A percentile compares a stretch with the other conserved stretches of the same genome.
Conservation (phyloP, 2,888 invertebrate species). For the Smittia aterrima region DNA sequence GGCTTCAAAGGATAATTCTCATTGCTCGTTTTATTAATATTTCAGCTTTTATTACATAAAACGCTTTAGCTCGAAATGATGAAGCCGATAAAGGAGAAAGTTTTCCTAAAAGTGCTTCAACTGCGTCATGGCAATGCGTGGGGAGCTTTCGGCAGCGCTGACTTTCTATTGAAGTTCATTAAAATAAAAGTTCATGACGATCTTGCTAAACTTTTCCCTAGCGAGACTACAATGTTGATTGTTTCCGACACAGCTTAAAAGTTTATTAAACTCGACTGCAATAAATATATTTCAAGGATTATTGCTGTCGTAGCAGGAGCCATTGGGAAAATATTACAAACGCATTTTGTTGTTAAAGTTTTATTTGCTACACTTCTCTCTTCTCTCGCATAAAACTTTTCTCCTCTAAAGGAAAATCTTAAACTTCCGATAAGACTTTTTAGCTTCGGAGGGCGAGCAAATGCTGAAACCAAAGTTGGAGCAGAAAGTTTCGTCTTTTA, state of each 20-base stretch:
- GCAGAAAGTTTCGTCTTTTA: neutral
- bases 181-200: no score
- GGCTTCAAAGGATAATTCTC: neutral
- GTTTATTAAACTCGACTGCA: neutral
- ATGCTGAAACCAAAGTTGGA: neutral
- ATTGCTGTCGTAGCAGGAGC: neutral
- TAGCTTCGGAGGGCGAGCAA: neutral
- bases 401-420: no score
- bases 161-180: no score
- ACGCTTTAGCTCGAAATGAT: no score
- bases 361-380: neutral
- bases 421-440: neutral
- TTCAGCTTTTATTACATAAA: no score
- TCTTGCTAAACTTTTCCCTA: no score
- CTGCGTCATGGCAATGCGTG: no score
- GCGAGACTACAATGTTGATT: no score
- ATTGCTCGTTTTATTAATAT: neutral
- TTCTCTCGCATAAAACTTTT: no score
- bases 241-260: neutral
- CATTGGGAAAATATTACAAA: neutral
- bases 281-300: conserved; percentile 7
- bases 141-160: no score
- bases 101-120: no score
- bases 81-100: no score
- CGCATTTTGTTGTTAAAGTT: neutral